Evolutionary conservation across 2,113 vertebrate species (phyloP), one percentile per base, ranked within the genome.

Genomic region (Ranitomeya variabilis): DNA sequence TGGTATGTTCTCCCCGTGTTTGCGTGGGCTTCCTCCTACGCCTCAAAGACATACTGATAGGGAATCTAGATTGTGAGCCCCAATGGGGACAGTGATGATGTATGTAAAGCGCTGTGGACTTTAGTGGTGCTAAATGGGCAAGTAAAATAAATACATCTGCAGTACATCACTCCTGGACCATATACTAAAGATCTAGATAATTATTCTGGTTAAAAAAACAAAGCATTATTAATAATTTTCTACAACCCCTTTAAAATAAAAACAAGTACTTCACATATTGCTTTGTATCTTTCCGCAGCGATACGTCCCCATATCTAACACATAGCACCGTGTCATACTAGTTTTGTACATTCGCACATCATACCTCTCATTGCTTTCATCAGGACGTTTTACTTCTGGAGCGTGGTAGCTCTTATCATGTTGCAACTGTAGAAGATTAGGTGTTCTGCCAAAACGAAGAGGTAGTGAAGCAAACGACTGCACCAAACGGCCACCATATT

Each of bases 371-470:
- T 91, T 92, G 83, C 93, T 90, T 91, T 87, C 73, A 19, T 92
- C 23, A 7, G 69, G 80, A 73, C 90, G 91, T 89, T 93, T 91
- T 78, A 87, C 0, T 0, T 92, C 92, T 90, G 18, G 89, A 86
- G 84, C 67, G 23, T 91, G 90, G 45, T 80, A 86, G 60, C 55
- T 74, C 51, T 83, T n/a, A 6, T 59, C 71, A 9, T 85, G 80
- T 19, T 84, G 80, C 26, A 90, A 23, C 15, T 86, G 57, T 19
- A 6, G 83, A 87, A 86, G 18, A 52, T 89, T 23, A 45, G 90
- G 60, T 11, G 92, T 91, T 82, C 91, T 92, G 52, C 83, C 91
- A 91, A 94, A 92, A 64, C 82, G 90, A 87, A 93, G 93, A 71
- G 94, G 89, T 59, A 90, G 57, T 13, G 86, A 51, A 31, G 86